A percentile compares a stretch with the other conserved stretches of the same genome.
Evolutionary conservation across 2,113 vertebrate genomes (phyloP).

Genomic region (Gadus macrocephalus): DNA sequence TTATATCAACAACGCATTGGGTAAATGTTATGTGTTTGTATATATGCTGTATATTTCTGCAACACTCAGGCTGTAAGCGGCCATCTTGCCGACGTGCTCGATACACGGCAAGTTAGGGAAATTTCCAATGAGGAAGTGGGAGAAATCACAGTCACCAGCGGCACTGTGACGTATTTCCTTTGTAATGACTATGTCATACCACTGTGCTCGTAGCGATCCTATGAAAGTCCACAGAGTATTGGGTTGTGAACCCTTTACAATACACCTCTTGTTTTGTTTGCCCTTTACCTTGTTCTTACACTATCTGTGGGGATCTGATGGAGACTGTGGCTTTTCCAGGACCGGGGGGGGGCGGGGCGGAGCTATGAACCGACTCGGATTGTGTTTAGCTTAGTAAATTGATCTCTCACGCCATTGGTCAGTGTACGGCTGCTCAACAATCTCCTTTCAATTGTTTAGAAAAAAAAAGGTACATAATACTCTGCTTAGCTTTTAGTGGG

Average conservation of each 20-base stretch:
- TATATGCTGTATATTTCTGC: conserved; percentile 57
- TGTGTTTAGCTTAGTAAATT: neutral
- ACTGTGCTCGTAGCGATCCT: conserved; percentile 49
- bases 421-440: too few relatives aligned
- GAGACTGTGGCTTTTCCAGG: too few relatives aligned
- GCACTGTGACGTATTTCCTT: conserved; percentile 47
- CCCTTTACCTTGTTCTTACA: neutral
- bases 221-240: conserved; percentile 62
- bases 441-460: too few relatives aligned
- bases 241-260: conserved; percentile 22
- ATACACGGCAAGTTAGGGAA: conserved; percentile 58
- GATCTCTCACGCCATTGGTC: too few relatives aligned
- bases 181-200: conserved; percentile 80
- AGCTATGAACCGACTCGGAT: neutral
- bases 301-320: neutral
- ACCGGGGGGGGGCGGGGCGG: too few relatives aligned
- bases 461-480: too few relatives aligned
- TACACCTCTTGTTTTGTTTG: conserved; percentile 10
- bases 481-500: too few relatives aligned
- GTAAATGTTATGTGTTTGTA: conserved; percentile 16
- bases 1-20: too few relatives aligned
- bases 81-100: conserved; percentile 42
- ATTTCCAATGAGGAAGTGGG: conserved; percentile 71
- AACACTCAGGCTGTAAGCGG: conserved; percentile 52
- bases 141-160: conserved; percentile 41